A percentile compares a stretch with the other conserved stretches of the same genome.
Conservation (phyloP, 2,113 vertebrate species). For the Eolophus roseicapilla region DNA sequence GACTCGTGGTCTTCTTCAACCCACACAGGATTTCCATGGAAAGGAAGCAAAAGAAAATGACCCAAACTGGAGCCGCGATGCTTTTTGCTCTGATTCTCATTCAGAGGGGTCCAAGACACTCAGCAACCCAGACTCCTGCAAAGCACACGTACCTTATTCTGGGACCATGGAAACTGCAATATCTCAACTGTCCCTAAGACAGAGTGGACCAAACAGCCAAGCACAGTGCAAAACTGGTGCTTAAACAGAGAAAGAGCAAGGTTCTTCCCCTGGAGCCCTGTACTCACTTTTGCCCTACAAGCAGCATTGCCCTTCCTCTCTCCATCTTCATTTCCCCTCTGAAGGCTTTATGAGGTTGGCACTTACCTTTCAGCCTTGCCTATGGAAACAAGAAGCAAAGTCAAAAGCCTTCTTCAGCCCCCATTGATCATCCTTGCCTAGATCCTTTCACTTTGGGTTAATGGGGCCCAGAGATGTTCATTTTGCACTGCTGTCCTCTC, state of each 20-base stretch:
- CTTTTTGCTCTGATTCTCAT: background rate
- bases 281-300: background rate
- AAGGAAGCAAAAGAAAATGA: background rate
- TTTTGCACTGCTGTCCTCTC: background rate
- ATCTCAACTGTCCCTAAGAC: background rate
- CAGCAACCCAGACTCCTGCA: background rate
- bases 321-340: background rate
- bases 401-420: background rate
- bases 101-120: background rate
- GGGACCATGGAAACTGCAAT: background rate
- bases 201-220: background rate
- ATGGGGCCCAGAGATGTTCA: background rate
- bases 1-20: background rate
- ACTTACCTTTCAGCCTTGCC: background rate
- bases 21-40: background rate
- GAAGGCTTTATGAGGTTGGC: background rate
- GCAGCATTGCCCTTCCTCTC: background rate
- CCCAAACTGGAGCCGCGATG: rapidly evolving
- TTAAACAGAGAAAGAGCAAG: background rate
- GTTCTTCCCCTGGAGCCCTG: background rate
- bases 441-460: background rate
- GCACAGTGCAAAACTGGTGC: background rate
- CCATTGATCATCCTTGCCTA: background rate
- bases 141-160: background rate
- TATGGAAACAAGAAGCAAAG: background rate